phyloP scores from a whole-genome alignment of 2,797 vertebrate genomes.

The Silurus aristotelis region DNA sequence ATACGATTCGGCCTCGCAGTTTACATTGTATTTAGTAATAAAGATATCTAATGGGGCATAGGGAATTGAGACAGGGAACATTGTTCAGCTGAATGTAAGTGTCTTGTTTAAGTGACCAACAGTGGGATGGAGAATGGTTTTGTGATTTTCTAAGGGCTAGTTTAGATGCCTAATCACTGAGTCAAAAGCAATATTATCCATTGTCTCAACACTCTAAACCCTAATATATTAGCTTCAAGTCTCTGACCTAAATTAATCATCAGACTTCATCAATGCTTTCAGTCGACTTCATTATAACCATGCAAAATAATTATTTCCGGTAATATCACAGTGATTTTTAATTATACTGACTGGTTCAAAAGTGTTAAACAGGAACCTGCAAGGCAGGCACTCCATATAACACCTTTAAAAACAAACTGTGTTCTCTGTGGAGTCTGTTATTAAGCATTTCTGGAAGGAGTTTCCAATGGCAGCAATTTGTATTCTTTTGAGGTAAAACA shows the following conservation, averaged over 20 bases:
- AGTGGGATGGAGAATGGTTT: not conserved
- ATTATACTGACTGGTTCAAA: not conserved
- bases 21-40: not conserved
- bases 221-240: not conserved
- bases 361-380: not conserved
- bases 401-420: not conserved
- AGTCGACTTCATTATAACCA: not conserved
- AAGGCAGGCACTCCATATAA: not conserved
- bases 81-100: not conserved
- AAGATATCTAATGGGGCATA: not conserved
- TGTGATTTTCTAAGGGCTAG: not conserved
- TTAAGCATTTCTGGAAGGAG: not conserved
- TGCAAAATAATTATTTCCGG: not conserved
- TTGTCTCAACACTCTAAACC: not conserved
- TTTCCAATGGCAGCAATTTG: not conserved
- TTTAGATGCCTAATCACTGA: not conserved
- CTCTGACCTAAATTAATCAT: not conserved
- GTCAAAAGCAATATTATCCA: not conserved
- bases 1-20: conserved; percentile 7
- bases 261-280: conserved; percentile 1
- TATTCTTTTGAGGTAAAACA: not conserved
- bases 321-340: not conserved
- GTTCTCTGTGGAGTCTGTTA: too few relatives aligned
- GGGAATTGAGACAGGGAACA: not conserved
- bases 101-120: not conserved